Conservation (phyloP, 2,888 invertebrate genomes). For the Lasioglossum figueresi region DNA sequence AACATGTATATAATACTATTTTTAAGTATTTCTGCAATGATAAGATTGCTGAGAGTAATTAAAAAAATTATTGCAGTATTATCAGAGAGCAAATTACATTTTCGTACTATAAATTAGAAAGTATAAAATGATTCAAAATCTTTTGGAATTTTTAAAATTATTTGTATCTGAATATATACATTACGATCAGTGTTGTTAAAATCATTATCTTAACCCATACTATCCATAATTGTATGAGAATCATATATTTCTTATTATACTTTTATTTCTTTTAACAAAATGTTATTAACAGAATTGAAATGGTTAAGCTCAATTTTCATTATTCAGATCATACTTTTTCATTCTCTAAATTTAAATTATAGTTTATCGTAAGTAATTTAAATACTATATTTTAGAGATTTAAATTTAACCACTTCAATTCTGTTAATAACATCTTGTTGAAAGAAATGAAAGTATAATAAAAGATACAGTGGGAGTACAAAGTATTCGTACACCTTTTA, state of each 20-base stretch:
- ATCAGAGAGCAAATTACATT: background rate
- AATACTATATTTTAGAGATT: background rate
- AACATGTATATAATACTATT: background rate
- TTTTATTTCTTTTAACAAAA: background rate
- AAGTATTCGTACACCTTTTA: too few species aligned
- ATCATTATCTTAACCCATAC: background rate
- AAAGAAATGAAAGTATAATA: background rate
- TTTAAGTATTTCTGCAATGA: background rate
- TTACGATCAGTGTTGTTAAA: background rate
- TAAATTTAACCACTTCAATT: too few species aligned
- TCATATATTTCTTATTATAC: background rate
- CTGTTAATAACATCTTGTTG: background rate
- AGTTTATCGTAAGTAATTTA: too few species aligned
- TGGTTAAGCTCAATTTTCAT: too few species aligned
- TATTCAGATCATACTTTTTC: too few species aligned
- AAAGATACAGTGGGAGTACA: background rate
- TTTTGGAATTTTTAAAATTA: background rate
- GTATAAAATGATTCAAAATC: background rate
- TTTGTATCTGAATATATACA: background rate
- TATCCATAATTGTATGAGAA: background rate
- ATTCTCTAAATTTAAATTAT: too few species aligned
- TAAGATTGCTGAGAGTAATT: background rate
- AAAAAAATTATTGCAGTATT: background rate
- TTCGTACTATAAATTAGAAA: background rate
- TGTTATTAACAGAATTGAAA: too few species aligned